Evolutionary conservation across 2,113 vertebrate genomes (phyloP), one percentile per base, ranked within the genome.

Genomic region (Perca flavescens): DNA sequence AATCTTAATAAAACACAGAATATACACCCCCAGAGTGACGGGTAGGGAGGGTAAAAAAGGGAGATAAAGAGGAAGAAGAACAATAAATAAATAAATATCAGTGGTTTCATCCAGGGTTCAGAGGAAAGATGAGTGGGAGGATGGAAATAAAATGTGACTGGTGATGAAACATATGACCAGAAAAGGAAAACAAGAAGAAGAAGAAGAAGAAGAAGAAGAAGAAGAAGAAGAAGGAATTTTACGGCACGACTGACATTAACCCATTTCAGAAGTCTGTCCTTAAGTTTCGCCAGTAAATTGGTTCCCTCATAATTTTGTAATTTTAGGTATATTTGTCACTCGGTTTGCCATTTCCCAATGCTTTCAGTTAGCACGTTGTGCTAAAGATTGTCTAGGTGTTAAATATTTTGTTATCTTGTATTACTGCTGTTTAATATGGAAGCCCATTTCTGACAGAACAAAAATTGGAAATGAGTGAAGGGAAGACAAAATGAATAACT

Each of bases 21-120:
- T 80, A 80, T 60, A n/a, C 6, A 66, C 2, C 62, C 56, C 56
- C 62, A 67, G 43, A 76, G 36, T 19, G 25, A 85, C 28, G 34
- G 50, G 17, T 0, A 28, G 43, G 58, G 52, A 46, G 53, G 62
- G 25, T 17, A 6, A 75, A 54, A 14, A 14, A 43, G 28, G 50
- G 52, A 83, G 13, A 72, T 28, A 50, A 73, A 28, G 28, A 54
- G 62, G 43, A 65, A 52, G 54, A 60, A 47, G 64, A 70, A 31
- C 10, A 63, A 31, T 28, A 28, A 49, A 50, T 49, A 47, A 36
- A 40, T 28, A 47, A 21, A 57, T 2, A n/a, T 25, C 15, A 28
- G 17, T 28, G 0, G 6, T 62, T 7, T 73, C 13, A 49, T n/a
- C 75, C 21, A 53, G 74, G 49, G 34, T 63, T 76, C 68, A 66